Evolutionary conservation across 2,888 invertebrate genomes (phyloP).

Genomic region (Nephrotoma guestfalica): DNA sequence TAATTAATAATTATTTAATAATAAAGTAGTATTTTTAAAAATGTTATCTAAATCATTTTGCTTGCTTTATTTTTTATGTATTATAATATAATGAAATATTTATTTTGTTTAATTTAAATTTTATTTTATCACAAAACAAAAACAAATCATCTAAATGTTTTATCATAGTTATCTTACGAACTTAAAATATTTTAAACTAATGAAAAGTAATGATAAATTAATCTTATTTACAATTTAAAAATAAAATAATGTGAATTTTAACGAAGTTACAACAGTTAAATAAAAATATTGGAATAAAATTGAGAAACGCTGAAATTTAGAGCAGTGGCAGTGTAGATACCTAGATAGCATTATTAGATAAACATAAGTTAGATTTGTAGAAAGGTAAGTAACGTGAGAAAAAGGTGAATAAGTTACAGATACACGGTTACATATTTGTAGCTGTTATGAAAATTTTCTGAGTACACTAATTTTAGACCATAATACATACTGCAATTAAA

Average conservation of each 20-base stretch:
- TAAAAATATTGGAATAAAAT: neutral
- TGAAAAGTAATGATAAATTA: neutral
- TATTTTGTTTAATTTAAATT: neutral
- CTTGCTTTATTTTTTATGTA: neutral
- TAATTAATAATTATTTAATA: neutral
- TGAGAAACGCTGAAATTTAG: neutral
- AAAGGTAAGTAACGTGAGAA: neutral
- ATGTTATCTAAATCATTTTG: neutral
- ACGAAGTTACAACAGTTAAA: neutral
- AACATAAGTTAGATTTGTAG: neutral
- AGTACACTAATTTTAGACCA: too few relatives aligned
- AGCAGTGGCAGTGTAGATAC: neutral
- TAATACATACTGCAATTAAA: neutral
- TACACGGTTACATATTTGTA: neutral
- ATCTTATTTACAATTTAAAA: neutral
- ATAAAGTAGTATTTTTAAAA: neutral
- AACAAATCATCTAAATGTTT: neutral
- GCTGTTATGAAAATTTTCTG: too few relatives aligned
- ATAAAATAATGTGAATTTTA: neutral
- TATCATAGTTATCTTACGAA: neutral
- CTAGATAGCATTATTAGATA: neutral
- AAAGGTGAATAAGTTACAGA: neutral
- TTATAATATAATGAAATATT: neutral
- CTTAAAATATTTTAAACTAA: neutral
- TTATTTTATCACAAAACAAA: neutral